Conservation (phyloP, 2,888 invertebrate species). For the Linnaemya tessellans region DNA sequence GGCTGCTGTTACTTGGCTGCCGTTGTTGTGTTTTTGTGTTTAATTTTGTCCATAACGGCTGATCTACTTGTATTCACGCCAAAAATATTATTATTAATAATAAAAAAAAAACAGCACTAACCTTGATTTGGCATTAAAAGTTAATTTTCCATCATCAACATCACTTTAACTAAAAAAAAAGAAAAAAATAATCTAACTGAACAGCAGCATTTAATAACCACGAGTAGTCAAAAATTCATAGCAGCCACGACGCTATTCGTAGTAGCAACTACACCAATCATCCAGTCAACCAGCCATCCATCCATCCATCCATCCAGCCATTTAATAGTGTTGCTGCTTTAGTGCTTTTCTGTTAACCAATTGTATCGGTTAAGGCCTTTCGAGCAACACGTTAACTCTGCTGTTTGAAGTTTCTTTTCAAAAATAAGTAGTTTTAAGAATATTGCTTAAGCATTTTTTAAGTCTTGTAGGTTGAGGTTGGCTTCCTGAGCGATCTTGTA, state of each 20-base stretch:
- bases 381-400: conserved; percentile 3
- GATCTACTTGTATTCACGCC: conserved; percentile 71
- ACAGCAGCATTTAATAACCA: conserved; percentile 65
- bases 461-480: conserved; percentile 67
- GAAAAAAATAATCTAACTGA: conserved; percentile 37
- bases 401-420: background rate
- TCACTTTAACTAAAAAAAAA: conserved; percentile 57
- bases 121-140: conserved; percentile 73
- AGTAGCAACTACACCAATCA: conserved; percentile 60
- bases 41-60: conserved; percentile 63
- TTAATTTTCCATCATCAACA: conserved; percentile 72
- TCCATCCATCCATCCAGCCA: conserved; percentile 34
- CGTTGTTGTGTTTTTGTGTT: conserved; percentile 31
- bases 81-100: conserved; percentile 71
- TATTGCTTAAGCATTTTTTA: conserved; percentile 44
- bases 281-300: conserved; percentile 36
- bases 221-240: conserved; percentile 46
- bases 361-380: background rate
- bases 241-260: conserved; percentile 74
- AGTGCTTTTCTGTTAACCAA: background rate
- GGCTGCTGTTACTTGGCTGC: conserved; percentile 12
- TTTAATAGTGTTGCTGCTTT: conserved; percentile 50
- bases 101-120: conserved; percentile 56
- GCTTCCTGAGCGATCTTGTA: conserved; percentile 54
- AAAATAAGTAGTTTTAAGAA: conserved; percentile 48